Evolutionary conservation across 1,140 invertebrate genomes (phyloP).

Genomic region (Amphibalanus amphitrite): DNA sequence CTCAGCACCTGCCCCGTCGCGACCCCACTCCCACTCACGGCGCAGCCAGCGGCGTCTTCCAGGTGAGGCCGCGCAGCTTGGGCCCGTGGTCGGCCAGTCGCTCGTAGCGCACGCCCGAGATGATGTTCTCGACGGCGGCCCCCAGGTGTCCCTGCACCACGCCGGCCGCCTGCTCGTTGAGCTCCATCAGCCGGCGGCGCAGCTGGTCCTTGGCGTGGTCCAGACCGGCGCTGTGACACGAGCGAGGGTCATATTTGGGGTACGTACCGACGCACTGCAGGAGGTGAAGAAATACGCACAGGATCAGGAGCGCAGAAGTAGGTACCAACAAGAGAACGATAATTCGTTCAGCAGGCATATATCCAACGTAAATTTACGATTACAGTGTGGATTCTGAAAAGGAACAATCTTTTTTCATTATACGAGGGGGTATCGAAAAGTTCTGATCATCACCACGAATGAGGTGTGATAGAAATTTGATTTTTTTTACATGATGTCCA

Average conservation of each 20-base stretch:
- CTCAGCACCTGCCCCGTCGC: too few species aligned
- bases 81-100: conserved; percentile 3
- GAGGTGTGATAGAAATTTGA: too few species aligned
- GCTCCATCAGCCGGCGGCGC: conserved; percentile 43
- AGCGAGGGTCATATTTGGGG: not conserved
- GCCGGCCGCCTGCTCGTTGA: conserved; percentile 49
- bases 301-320: not conserved
- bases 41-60: not conserved
- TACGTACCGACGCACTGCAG: not conserved
- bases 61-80: not conserved
- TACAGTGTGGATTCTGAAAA: too few species aligned
- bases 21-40: not conserved
- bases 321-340: not conserved
- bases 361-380: too few species aligned
- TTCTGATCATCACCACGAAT: too few species aligned
- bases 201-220: conserved; percentile 27
- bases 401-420: too few species aligned
- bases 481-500: too few species aligned
- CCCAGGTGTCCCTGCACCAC: conserved; percentile 53
- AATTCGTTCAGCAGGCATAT: not conserved
- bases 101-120: conserved; percentile 4
- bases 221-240: not conserved
- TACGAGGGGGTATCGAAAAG: too few species aligned
- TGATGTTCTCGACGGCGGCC: conserved; percentile 45
- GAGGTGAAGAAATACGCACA: not conserved